Base-by-base conservation (phyloP, 2,113 vertebrate genomes). In the Leuciscus idus region DNA sequence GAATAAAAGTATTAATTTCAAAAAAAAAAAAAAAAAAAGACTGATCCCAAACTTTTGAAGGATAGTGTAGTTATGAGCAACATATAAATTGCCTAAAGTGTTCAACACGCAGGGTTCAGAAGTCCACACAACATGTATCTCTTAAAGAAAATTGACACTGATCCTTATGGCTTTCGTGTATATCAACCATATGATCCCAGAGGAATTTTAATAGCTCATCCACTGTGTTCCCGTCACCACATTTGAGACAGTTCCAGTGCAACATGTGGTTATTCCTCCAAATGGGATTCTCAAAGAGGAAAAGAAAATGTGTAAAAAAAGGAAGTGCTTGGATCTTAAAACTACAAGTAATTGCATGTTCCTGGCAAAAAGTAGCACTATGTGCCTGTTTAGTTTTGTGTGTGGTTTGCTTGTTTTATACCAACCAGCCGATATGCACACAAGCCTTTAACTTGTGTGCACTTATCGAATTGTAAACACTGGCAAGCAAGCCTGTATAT, bases 281-380 rank as follows among this genome's bases (percentile, higher is more conserved):
- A 81, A 82, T 52, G 81, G 10, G 83, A 70, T 77, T 86, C 86
- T 89, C n/a, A 36, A 66, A 81, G 33, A 84, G 88, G 88, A 86
- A 90, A 82, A 87, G 46, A 84, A 83, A 88, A 84, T 61, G 85
- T 85, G 81, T 90, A 88, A 89, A 84, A 91, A 89, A 52, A 84
- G 89, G 89, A 90, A 90, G 89, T 82, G 55, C 57, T 48, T 36
- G 75, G 57, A 87, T 89, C 84, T 89, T 80, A 88, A 87, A 90
- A 88, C 43, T 50, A 85, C 74, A 57, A 88, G 89, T 92, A 93
- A 93, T 92, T 92, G 57, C 84, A 92, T 62, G 90, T 91, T 91
- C 62, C 87, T 57, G 52, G 68, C 85, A 85, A 90, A 84, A 57
- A 52, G 84, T 74, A 79, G 70, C 85, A 86, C 66, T 84, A 82